phyloP scores from a whole-genome alignment of 2,113 vertebrate species.

The Ranitomeya imitator region DNA sequence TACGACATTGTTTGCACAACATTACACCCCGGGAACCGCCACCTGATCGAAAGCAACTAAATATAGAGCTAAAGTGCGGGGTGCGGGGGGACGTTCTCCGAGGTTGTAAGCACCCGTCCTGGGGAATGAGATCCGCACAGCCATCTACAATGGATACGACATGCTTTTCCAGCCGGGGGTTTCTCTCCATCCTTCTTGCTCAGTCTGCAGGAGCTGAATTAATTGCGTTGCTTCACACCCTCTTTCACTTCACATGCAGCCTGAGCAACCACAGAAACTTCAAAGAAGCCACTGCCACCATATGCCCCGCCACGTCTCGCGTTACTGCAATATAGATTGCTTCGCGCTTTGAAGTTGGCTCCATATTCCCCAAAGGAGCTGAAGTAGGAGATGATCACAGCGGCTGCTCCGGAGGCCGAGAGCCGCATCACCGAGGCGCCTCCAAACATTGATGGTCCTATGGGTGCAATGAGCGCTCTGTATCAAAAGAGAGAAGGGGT shows the following conservation, averaged over 20 bases:
- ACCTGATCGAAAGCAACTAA: neutral
- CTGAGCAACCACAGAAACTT: slow-evolving; percentile 57
- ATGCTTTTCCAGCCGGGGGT: slow-evolving; percentile 50
- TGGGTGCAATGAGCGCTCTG: neutral
- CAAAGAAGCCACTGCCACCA: slow-evolving; percentile 24
- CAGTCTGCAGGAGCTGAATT: slow-evolving; percentile 58
- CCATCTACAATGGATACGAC: slow-evolving; percentile 61
- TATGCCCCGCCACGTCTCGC: slow-evolving; percentile 49
- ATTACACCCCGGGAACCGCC: slow-evolving; percentile 60
- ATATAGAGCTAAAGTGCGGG: neutral
- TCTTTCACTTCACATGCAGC: slow-evolving; percentile 61
- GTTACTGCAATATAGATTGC: slow-evolving; percentile 46
- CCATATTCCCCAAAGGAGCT: neutral
- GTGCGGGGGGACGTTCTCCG: neutral
- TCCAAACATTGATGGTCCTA: neutral
- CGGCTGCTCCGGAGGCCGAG: neutral
- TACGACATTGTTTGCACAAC: slow-evolving; percentile 63
- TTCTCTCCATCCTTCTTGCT: slow-evolving; percentile 55
- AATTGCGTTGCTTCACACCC: slow-evolving; percentile 62
- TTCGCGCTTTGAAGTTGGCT: slow-evolving; percentile 3
- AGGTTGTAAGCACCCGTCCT: neutral
- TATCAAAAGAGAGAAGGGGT: neutral
- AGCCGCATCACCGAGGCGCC: neutral
- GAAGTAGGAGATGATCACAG: slow-evolving; percentile 27
- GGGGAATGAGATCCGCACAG: neutral